Percentiles rank a stretch among this genome's conserved stretches.
phyloP scores from a whole-genome alignment of 1,140 invertebrate species.

The Sipha flava region DNA sequence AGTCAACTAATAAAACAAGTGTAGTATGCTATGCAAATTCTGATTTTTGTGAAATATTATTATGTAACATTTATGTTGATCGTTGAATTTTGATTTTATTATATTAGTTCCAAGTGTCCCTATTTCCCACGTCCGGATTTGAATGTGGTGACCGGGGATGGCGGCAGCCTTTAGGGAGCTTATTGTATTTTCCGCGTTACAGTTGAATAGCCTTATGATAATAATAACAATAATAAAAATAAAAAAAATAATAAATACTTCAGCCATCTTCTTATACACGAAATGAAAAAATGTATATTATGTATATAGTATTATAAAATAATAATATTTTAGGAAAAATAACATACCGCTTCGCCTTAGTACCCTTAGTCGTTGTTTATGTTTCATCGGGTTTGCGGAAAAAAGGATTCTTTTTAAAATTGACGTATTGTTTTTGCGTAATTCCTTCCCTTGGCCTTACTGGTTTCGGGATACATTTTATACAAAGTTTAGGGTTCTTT shows the following conservation, averaged over 20 bases:
- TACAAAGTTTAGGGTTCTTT: constrained; percentile 18
- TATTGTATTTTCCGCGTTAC: constrained; percentile 31
- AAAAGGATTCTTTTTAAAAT: constrained; percentile 29
- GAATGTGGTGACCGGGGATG: neutral
- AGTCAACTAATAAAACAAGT: neutral
- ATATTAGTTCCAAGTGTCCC: constrained; percentile 4
- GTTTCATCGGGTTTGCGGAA: neutral
- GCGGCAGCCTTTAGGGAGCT: constrained; percentile 8
- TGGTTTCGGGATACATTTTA: neutral
- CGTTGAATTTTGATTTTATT: neutral
- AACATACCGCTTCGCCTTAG: constrained; percentile 17
- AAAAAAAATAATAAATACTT: neutral
- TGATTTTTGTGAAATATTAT: neutral
- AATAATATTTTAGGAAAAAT: constrained; percentile 31
- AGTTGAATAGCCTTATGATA: constrained; percentile 25
- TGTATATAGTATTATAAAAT: constrained; percentile 28
- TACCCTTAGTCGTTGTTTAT: constrained; percentile 14
- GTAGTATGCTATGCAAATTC: no score
- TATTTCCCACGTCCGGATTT: constrained; percentile 25
- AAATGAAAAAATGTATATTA: neutral
- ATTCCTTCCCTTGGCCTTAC: constrained; percentile 6
- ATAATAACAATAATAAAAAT: constrained; percentile 10
- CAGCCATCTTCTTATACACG: constrained; percentile 10
- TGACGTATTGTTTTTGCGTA: constrained; percentile 29
- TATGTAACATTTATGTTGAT: neutral